Conservation (phyloP, 2,797 vertebrate genomes). For the Chanos chanos region DNA sequence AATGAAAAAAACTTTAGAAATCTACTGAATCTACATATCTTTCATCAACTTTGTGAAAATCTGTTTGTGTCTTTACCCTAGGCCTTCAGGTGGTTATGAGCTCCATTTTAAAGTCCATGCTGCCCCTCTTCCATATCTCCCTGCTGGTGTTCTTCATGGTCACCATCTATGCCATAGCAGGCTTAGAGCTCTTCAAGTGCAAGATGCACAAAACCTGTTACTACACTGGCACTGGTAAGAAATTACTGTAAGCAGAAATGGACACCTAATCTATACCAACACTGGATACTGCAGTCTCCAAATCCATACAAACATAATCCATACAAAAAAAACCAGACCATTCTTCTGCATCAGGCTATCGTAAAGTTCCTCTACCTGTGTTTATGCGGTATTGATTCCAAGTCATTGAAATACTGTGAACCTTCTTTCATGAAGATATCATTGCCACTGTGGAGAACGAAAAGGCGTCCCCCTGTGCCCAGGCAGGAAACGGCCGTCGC, state of each 20-base stretch:
- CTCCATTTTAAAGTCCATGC: constrained; percentile 91
- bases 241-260: background rate
- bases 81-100: constrained; percentile 93
- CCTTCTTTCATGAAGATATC: constrained; percentile 68
- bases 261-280: no score
- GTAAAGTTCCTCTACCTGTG: background rate
- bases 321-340: background rate
- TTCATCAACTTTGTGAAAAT: background rate
- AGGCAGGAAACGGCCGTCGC: constrained; percentile 80
- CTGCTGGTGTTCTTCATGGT: constrained; percentile 92
- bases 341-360: background rate
- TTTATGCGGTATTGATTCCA: constrained; percentile 1
- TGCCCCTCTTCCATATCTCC: constrained; percentile 88
- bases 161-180: constrained; percentile 90
- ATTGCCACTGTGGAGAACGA: constrained; percentile 78
- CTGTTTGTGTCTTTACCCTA: constrained; percentile 52
- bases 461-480: constrained; percentile 83
- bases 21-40: background rate
- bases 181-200: constrained; percentile 91
- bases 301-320: no score
- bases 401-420: no score
- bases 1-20: no score
- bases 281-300: no score
- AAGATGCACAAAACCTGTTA: constrained; percentile 97
- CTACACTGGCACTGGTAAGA: constrained; percentile 71